Conservation (phyloP, 1,140 invertebrate genomes). For the Cydia fagiglandana region DNA sequence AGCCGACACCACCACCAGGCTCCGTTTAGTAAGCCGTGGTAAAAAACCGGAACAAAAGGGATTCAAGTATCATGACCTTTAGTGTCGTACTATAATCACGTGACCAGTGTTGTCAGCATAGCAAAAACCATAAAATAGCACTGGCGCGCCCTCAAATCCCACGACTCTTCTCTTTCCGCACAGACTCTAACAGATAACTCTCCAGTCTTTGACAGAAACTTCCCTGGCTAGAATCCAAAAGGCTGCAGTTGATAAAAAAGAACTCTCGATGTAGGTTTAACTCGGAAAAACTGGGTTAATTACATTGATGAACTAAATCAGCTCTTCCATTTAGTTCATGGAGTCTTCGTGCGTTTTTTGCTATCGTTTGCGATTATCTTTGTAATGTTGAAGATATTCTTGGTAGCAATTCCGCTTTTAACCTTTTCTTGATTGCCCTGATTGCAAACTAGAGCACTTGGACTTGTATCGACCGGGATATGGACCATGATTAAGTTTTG, state of each 20-base stretch:
- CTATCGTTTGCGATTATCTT: conserved; percentile 13
- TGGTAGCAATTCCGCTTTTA: neutral
- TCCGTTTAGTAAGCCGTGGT: too few species aligned
- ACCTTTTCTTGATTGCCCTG: neutral
- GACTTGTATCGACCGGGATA: too few species aligned
- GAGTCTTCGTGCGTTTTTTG: neutral
- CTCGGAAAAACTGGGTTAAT: conserved; percentile 13
- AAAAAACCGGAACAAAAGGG: too few species aligned
- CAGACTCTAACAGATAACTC: neutral
- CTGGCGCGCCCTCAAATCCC: too few species aligned
- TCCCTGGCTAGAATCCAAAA: conserved; percentile 1
- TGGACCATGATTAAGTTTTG: too few species aligned
- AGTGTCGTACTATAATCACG: too few species aligned
- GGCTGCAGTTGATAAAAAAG: neutral
- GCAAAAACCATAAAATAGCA: too few species aligned
- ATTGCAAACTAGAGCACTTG: neutral
- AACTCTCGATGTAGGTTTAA: conserved; percentile 16
- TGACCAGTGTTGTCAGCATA: too few species aligned
- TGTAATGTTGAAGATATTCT: neutral
- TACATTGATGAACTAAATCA: conserved; percentile 17
- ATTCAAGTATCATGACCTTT: too few species aligned
- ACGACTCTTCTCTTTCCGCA: too few species aligned
- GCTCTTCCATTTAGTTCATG: conserved; percentile 12
- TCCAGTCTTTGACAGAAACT: conserved; percentile 1
- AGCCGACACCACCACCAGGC: too few species aligned